Base-by-base conservation (phyloP, 2,113 vertebrate genomes). In the Hypocryptadius cinnamomeus region DNA sequence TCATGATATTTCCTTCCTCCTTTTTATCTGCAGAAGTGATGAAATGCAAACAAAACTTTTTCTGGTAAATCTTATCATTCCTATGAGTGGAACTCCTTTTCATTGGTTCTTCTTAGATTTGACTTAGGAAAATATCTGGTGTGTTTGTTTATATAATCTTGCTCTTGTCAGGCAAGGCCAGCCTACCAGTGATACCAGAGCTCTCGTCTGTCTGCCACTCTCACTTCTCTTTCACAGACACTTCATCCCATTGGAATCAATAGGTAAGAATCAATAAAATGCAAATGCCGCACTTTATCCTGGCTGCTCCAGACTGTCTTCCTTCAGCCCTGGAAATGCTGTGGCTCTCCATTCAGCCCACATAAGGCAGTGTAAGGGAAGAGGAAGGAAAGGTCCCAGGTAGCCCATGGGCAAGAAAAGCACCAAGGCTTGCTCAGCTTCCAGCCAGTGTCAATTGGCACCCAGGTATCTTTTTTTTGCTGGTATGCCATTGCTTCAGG, bases 231-330 rank as follows among this genome's bases (percentile, higher is more conserved):
- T 82, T 73, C 27, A 20, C 85, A 96, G 96, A 96, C 91, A 96
- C 92, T 94, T 96, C 95, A 95, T 95, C 94, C 82, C 21, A 93
- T 79, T 72, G 78, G 92, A 96, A 97, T 97, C 97, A 95, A 97
- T 97, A 97, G 87, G 76, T 90, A 96, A 85, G 78, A 94, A 97
- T 97, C 96, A 94, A 96, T 97, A 96, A 96, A 97, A 97, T 96
- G 95, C 95, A 97, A 97, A 97, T 82, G 10, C 27, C 87, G 96
- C 78, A 89, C 95, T 97, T 96, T 74, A 94, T 86, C 85, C 92
- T 95, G 70, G 65, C 83, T 89, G 87, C 78, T 89, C 88, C 90
- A 92, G 91, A 70, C 78, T 78, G 80, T 69, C 60, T 84, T 72
- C 73, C 79, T 93, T 80, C 87, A 76, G 79, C 72, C 56, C 89